Evolutionary conservation across 2,113 vertebrate species (phyloP).

Genomic region (Condylura cristata): DNA sequence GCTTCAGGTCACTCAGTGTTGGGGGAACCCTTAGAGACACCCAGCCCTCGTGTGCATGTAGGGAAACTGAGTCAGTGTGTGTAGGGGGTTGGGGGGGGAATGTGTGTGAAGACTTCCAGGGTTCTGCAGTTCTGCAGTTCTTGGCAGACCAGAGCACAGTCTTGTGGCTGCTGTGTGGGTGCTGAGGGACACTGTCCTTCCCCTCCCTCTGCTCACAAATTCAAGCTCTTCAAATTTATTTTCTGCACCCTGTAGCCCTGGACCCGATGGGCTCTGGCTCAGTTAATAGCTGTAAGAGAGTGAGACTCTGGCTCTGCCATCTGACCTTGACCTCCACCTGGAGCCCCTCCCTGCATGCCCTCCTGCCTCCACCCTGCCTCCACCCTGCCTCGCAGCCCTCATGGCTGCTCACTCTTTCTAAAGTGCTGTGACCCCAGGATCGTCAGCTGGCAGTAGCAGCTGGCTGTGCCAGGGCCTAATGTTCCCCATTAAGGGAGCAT

Average conservation of each 20-base stretch:
- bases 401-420: background rate
- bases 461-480: background rate
- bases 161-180: background rate
- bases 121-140: background rate
- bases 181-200: background rate
- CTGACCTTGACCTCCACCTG: background rate
- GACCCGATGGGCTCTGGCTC: background rate
- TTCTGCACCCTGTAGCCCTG: background rate
- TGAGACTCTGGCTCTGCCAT: background rate
- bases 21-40: background rate
- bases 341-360: accelerated
- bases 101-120: background rate
- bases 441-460: background rate
- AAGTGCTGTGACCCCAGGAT: background rate
- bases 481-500: slow-evolving; percentile 39
- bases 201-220: background rate
- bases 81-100: background rate
- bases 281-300: background rate
- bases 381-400: background rate
- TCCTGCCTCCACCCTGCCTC: background rate
- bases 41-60: accelerated
- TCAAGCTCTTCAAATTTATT: background rate
- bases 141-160: background rate
- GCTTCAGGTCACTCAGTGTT: background rate
- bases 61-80: background rate